Evolutionary conservation across 2,888 invertebrate genomes (phyloP).

Genomic region (Phyllotreta cruciferae): DNA sequence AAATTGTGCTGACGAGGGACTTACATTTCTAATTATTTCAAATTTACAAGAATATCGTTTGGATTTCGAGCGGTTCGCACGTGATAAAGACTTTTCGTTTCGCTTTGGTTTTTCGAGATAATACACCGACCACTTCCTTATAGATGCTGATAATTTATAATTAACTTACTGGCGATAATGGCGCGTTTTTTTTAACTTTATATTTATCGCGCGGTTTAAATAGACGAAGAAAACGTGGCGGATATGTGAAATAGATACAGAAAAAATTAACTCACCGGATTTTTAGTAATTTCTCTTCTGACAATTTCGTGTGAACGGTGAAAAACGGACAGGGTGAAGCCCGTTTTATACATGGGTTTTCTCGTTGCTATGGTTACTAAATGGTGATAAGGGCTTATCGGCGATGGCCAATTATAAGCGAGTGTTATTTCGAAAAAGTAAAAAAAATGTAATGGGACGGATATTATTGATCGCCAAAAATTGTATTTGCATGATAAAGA

Average conservation of each 20-base stretch:
- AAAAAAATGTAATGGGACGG: conserved; percentile 12
- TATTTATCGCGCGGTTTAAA: conserved; percentile 12
- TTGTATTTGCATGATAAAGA: conserved; percentile 12
- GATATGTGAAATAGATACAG: background rate
- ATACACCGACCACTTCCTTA: conserved; percentile 27
- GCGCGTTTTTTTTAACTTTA: conserved; percentile 13
- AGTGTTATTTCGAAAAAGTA: conserved; percentile 18
- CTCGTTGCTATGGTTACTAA: conserved; percentile 47
- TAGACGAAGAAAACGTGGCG: background rate
- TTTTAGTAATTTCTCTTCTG: background rate
- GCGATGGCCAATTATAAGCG: conserved; percentile 28
- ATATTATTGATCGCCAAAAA: conserved; percentile 32
- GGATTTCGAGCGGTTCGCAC: conserved; percentile 4
- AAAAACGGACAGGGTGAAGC: conserved; percentile 33
- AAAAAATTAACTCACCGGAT: conserved; percentile 12
- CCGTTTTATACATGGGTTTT: conserved; percentile 44
- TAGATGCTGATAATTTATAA: conserved; percentile 24
- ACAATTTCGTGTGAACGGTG: conserved; percentile 38
- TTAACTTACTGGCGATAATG: conserved; percentile 23
- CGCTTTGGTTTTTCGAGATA: conserved; percentile 16
- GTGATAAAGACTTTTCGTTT: conserved; percentile 20
- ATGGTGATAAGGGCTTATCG: conserved; percentile 34
- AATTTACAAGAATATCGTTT: background rate
- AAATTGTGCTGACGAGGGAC: background rate
- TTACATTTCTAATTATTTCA: background rate